A percentile compares a stretch with the other conserved stretches of the same genome.
Evolutionary conservation across 64 coral and sea anemone species (phyloP).

Genomic region (Porites australiensis): DNA sequence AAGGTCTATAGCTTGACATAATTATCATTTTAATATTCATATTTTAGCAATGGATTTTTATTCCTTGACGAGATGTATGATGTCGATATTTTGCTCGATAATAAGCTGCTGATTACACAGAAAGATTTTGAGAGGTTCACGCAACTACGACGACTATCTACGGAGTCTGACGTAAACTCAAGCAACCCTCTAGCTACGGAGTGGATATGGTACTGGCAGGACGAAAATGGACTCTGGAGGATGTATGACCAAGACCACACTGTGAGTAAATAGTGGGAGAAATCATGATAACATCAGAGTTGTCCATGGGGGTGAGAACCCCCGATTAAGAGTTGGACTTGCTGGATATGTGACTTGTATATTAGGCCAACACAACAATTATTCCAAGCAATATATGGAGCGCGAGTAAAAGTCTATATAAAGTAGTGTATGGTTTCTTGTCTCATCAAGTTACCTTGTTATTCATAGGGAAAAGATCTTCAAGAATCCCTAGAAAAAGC

Average conservation of each 20-base stretch:
- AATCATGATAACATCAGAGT: background rate
- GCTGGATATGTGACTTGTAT: no score
- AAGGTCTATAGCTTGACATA: background rate
- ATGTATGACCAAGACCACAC: constrained; percentile 51
- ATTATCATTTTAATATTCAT: no score
- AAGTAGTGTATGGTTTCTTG: no score
- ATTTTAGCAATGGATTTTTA: background rate
- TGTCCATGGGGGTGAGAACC: no score
- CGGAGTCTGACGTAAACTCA: constrained; percentile 59
- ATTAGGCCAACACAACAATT: no score
- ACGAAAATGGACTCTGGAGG: constrained; percentile 36
- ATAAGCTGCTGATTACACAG: constrained; percentile 18
- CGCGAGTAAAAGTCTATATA: no score
- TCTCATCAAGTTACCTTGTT: background rate
- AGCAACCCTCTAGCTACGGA: constrained; percentile 35
- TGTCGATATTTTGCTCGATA: background rate
- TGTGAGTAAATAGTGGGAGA: constrained; percentile 15
- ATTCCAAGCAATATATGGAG: no score
- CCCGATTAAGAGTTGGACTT: no score
- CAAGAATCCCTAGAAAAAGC: constrained; percentile 2
- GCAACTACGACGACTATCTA: constrained; percentile 57
- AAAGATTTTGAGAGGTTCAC: constrained; percentile 35
- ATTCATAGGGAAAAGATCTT: background rate
- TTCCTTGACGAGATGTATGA: background rate
- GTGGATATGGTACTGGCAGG: constrained; percentile 90